Conservation (phyloP, 2,888 invertebrate species). For the Herminia tarsipennalis region DNA sequence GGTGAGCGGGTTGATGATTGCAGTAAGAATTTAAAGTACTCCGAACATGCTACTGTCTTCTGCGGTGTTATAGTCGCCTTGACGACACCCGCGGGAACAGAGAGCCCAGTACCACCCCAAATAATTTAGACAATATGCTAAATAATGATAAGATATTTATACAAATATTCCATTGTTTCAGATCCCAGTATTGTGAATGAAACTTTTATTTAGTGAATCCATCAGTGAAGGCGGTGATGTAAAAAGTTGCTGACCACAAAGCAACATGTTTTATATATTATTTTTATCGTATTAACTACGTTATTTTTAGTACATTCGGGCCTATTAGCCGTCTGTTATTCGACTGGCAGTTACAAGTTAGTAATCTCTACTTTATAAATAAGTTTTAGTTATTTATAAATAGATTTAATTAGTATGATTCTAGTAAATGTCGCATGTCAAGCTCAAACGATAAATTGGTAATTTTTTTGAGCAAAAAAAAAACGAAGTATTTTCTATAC, state of each 20-base stretch:
- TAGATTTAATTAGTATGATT: constrained; percentile 33
- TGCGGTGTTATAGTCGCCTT: too few relatives aligned
- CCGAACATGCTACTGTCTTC: too few relatives aligned
- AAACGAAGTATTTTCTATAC: constrained; percentile 24
- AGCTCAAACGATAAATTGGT: constrained; percentile 36
- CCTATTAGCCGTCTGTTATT: constrained; percentile 19
- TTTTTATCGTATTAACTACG: constrained; percentile 34
- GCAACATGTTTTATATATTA: constrained; percentile 25
- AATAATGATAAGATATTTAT: too few relatives aligned
- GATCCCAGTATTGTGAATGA: constrained; percentile 34
- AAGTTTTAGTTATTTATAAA: constrained; percentile 47
- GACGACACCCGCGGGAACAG: too few relatives aligned
- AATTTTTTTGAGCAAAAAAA: constrained; percentile 17
- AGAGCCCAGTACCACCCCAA: too few relatives aligned
- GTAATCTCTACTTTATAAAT: constrained; percentile 46
- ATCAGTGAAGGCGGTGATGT: constrained; percentile 7
- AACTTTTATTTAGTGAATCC: constrained; percentile 9
- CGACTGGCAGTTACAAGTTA: constrained; percentile 27
- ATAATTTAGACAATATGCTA: too few relatives aligned
- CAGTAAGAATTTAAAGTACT: too few relatives aligned
- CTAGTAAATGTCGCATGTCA: constrained; percentile 27
- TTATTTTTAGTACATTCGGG: constrained; percentile 33
- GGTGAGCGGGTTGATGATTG: too few relatives aligned
- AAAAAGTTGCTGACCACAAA: constrained; percentile 14
- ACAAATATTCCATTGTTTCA: too few relatives aligned